phyloP scores from a whole-genome alignment of 2,888 invertebrate species.

The Caenorhabditis imperialis region DNA sequence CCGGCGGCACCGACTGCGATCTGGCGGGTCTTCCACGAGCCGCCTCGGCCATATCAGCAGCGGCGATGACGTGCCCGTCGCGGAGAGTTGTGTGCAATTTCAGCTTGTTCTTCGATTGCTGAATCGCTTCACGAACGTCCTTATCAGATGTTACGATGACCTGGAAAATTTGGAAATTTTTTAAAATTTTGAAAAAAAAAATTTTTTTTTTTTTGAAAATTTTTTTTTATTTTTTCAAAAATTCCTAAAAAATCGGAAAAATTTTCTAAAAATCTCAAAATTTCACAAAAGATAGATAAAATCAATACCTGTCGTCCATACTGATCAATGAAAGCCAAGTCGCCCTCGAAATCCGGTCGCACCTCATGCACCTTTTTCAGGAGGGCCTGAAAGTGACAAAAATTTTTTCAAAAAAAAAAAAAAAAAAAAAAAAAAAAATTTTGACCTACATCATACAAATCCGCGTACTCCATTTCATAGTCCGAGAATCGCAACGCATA shows the following conservation, averaged over 20 bases:
- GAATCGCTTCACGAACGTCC: conserved; percentile 70
- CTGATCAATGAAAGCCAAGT: conserved; percentile 73
- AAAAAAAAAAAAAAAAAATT: no score
- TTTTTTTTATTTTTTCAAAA: no score
- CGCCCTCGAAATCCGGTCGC: conserved; percentile 74
- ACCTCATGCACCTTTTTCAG: conserved; percentile 72
- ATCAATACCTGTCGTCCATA: conserved; percentile 72
- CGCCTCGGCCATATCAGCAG: conserved; percentile 70
- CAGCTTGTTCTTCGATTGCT: conserved; percentile 68
- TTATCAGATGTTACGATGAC: conserved; percentile 67
- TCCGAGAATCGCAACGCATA: conserved; percentile 69
- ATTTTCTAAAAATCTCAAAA: not conserved
- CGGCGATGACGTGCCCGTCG: conserved; percentile 69
- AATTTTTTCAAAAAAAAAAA: no score
- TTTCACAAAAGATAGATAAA: not conserved
- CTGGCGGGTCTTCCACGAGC: conserved; percentile 62
- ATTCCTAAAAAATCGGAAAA: no score
- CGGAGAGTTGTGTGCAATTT: conserved; percentile 69
- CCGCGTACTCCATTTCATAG: conserved; percentile 74
- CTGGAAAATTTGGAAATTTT: conserved; percentile 38
- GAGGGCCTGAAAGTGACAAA: conserved; percentile 59
- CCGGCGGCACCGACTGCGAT: conserved; percentile 72
- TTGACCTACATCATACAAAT: conserved; percentile 70
- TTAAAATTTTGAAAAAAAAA: not conserved
- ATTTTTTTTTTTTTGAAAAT: no score